Percentiles rank a stretch among this genome's conserved stretches.
These are phyloP conservation scores for Cinara cedri DNA, from an alignment of 2,888 invertebrate genomes.

Conservation along the genomic window DNA sequence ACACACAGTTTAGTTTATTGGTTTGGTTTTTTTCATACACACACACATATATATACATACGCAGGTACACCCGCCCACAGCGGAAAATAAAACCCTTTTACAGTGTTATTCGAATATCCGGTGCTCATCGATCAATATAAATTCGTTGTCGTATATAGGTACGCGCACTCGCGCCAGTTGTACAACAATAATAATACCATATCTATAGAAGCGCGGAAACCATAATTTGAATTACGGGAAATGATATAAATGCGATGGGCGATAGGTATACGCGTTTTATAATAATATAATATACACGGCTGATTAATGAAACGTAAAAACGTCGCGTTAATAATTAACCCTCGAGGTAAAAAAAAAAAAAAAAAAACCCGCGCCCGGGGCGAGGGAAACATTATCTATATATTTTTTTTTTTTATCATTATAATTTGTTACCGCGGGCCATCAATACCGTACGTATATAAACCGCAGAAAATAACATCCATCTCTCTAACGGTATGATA, in stretches of 20 bases:
- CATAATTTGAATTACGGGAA: neutral
- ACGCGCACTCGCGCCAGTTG: neutral
- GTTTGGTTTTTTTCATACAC: neutral
- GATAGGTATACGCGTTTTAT: neutral
- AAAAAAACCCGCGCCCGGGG: neutral
- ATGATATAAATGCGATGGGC: neutral
- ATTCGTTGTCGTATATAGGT: neutral
- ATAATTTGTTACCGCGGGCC: neutral
- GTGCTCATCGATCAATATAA: conserved; percentile 25
- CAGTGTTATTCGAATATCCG: neutral
- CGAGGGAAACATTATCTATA: neutral
- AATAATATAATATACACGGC: too few species aligned
- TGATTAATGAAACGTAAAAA: conserved; percentile 43
- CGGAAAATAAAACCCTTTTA: neutral
- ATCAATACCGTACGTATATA: too few species aligned
- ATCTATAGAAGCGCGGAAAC: too few species aligned
- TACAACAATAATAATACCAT: too few species aligned
- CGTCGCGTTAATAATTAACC: conserved; percentile 40
- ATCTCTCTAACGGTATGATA: too few species aligned
- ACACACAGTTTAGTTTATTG: neutral
- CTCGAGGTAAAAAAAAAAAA: neutral
- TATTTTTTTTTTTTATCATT: conserved; percentile 2
- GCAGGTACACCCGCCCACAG: too few species aligned
- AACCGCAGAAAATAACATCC: too few species aligned
- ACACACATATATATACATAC: too few species aligned